phyloP scores from a whole-genome alignment of 2,113 vertebrate genomes.

The Lasiurus cinereus region DNA sequence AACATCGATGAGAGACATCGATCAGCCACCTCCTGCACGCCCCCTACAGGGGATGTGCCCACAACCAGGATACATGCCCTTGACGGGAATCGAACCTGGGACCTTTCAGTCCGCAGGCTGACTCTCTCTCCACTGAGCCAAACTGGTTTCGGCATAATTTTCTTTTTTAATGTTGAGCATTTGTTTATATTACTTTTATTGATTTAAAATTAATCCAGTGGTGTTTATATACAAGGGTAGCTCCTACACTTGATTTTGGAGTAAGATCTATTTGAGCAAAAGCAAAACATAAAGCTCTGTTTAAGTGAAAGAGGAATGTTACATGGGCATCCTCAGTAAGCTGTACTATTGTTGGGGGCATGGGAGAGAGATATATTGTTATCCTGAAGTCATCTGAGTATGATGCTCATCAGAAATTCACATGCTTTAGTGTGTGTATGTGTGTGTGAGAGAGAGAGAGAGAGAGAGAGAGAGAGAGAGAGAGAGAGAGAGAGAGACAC shows the following conservation, averaged over 20 bases:
- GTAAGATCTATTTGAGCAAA: conserved; percentile 31
- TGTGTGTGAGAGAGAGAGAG: background rate
- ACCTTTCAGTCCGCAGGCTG: no score
- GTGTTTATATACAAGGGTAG: background rate
- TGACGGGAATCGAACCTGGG: no score
- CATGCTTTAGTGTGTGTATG: background rate
- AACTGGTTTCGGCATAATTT: no score
- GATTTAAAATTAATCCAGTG: conserved; percentile 55
- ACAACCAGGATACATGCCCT: no score
- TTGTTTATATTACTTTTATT: conserved; percentile 22
- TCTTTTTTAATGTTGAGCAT: background rate
- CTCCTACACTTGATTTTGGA: conserved; percentile 40
- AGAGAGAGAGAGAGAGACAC: no score
- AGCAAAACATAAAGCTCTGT: background rate
- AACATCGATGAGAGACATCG: no score
- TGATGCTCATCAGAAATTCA: background rate
- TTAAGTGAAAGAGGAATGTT: conserved; percentile 10
- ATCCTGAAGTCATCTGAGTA: conserved; percentile 35
- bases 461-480: no score
- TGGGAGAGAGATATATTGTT: background rate
- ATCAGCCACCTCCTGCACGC: no score
- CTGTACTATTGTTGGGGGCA: background rate
- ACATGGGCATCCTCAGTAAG: background rate
- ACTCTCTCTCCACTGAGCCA: no score
- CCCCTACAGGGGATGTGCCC: no score